Percentiles rank a stretch among this genome's conserved stretches.
phyloP scores from a whole-genome alignment of 2,113 vertebrate species.

The Orcinus orca region DNA sequence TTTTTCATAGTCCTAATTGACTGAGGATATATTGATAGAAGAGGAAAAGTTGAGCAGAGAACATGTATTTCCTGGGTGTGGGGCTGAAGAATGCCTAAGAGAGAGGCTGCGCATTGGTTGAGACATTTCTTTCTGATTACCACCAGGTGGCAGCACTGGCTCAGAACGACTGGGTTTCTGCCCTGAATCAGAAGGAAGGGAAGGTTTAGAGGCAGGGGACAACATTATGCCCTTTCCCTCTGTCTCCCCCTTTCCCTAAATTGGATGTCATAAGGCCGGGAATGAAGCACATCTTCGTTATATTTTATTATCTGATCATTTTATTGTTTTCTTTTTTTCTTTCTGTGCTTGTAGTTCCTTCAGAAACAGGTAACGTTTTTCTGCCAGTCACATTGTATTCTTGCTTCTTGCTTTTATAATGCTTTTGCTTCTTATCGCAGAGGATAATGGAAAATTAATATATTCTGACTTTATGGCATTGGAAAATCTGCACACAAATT shows the following conservation, averaged over 20 bases:
- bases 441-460: constrained; percentile 51
- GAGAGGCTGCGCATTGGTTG: neutral
- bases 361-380: constrained; percentile 79
- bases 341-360: constrained; percentile 76
- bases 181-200: neutral
- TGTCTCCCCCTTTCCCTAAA: neutral
- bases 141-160: constrained; percentile 16
- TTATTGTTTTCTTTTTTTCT: constrained; percentile 71
- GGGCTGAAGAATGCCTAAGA: neutral
- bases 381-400: constrained; percentile 55
- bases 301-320: constrained; percentile 79
- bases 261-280: neutral
- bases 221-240: neutral
- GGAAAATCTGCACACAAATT: constrained; percentile 58
- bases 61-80: neutral
- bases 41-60: neutral
- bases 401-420: constrained; percentile 72
- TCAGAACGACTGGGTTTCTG: neutral
- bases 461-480: constrained; percentile 40
- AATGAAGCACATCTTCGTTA: neutral
- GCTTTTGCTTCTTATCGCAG: constrained; percentile 56
- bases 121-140: neutral
- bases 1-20: neutral
- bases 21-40: neutral
- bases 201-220: neutral